Conservation (phyloP, 2,797 vertebrate genomes). For the Halcyon badia region DNA sequence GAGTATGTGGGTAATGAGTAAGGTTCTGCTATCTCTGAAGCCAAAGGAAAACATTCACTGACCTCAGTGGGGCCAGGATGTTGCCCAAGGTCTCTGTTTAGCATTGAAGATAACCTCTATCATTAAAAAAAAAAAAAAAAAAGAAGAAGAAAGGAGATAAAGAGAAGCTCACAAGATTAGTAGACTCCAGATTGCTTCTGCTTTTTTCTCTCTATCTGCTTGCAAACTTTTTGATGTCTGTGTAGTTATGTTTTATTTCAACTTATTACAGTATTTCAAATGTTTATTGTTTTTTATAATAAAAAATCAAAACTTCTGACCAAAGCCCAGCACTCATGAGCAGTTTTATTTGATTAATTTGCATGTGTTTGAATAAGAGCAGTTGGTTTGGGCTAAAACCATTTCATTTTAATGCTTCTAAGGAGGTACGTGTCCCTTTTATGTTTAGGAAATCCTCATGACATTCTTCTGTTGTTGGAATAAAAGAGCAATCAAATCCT, state of each 20-base stretch:
- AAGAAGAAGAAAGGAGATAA: neutral
- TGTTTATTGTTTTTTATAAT: constrained; percentile 38
- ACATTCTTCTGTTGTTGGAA: neutral
- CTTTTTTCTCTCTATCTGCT: constrained; percentile 12
- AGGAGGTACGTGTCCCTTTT: neutral
- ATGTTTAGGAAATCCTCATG: neutral
- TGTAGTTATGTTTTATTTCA: constrained; percentile 40
- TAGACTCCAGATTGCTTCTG: neutral
- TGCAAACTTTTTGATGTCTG: constrained; percentile 24
- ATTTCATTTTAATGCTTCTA: neutral
- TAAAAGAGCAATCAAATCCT: neutral
- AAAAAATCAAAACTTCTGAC: constrained; percentile 10
- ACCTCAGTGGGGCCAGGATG: neutral
- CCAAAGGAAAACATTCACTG: constrained; percentile 26
- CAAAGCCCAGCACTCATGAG: neutral
- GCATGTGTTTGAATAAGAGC: neutral
- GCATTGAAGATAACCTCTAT: constrained; percentile 16
- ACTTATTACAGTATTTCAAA: constrained; percentile 14
- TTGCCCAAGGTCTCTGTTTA: constrained; percentile 33
- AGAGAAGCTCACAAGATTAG: neutral
- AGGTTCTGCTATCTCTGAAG: constrained; percentile 45
- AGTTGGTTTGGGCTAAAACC: neutral
- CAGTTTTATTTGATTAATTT: constrained; percentile 3
- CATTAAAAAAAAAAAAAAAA: neutral
- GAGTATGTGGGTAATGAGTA: constrained; percentile 14